These are phyloP conservation scores for Drosophila emarginata DNA, from an alignment of 2,888 invertebrate genomes.

Conservation along the genomic window DNA sequence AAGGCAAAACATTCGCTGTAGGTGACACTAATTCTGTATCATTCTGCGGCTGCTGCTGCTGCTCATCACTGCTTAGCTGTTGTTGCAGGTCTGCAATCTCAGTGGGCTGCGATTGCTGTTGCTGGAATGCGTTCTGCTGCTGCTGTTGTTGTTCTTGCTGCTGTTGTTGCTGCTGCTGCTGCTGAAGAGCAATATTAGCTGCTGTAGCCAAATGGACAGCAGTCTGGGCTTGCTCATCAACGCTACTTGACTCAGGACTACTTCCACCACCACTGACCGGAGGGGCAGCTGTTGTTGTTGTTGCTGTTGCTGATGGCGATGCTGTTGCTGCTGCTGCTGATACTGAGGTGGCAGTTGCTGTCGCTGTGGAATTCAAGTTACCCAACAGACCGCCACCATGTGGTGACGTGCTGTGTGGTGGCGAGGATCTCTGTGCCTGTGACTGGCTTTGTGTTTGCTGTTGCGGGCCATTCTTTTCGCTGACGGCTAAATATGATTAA, in stretches of 20 bases:
- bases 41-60: conserved; percentile 70
- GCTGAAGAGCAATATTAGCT: conserved; percentile 81
- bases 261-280: conserved; percentile 64
- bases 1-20: conserved; percentile 53
- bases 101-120: conserved; percentile 79
- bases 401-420: conserved; percentile 76
- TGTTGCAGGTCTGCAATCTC: conserved; percentile 75
- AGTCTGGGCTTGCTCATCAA: conserved; percentile 74
- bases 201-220: conserved; percentile 77
- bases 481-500: conserved; percentile 58
- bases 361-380: conserved; percentile 75
- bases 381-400: conserved; percentile 69
- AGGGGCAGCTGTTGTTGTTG: conserved; percentile 71
- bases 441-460: conserved; percentile 75
- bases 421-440: conserved; percentile 71
- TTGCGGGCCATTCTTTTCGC: conserved; percentile 82
- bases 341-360: conserved; percentile 63
- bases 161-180: conserved; percentile 79
- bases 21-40: conserved; percentile 61
- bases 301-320: conserved; percentile 22
- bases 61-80: conserved; percentile 67
- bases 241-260: conserved; percentile 63
- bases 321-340: conserved; percentile 30
- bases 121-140: conserved; percentile 81
- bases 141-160: conserved; percentile 77